Base-by-base conservation (phyloP, 92 coral and sea anemone species). In the Porites rus region DNA sequence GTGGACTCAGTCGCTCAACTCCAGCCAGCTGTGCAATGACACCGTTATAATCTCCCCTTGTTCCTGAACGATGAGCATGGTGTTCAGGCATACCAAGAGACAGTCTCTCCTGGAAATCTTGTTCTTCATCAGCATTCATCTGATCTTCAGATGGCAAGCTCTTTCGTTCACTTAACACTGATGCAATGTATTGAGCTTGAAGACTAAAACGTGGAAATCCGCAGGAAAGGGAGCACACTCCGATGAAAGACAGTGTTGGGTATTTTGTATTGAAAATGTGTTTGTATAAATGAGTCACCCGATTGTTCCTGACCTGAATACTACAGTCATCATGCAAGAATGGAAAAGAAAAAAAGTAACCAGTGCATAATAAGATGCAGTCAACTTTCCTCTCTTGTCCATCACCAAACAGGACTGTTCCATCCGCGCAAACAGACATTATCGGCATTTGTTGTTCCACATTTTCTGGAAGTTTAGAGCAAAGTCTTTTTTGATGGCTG, bases 331-430 rank as follows among this genome's bases (percentile, higher is more conserved):
- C 71, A 31, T 77, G 76, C 18, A 95, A 90, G 63, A 95, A 95
- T 20, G 98, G 98, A 81, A 93, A 95, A 9, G 93, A 69, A 52
- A 88, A 95, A 51, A 89, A 63, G 60, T 95, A 95, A 18, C 98
- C 98, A 38, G 98, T 95, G 19, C 98, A 95, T 50, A 93, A 83
- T 71, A 95, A 68, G 56, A 95, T 82, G 58, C 87, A 88, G 84
- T 95, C 93, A 21, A 83, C 95, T 28, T 88, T 79, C 54, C 86
- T 62, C 20, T 56, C 14, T 4, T 69, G 67, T 17, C 92, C 94
- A 79, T 80, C 88, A 17, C 83, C 88, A 72, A 95, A 91, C 16
- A 76, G 62, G 8, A 93, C 86, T 12, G 74, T 78, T 12, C 96
- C 98, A 78, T 91, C 89, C 3, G 54, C 18, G 53, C 72, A 85